Percentiles rank a stretch among this genome's conserved stretches.
These are phyloP conservation scores for Typhlomys cinereus DNA, from an alignment of 2,113 vertebrate species.

Conservation along the genomic window DNA sequence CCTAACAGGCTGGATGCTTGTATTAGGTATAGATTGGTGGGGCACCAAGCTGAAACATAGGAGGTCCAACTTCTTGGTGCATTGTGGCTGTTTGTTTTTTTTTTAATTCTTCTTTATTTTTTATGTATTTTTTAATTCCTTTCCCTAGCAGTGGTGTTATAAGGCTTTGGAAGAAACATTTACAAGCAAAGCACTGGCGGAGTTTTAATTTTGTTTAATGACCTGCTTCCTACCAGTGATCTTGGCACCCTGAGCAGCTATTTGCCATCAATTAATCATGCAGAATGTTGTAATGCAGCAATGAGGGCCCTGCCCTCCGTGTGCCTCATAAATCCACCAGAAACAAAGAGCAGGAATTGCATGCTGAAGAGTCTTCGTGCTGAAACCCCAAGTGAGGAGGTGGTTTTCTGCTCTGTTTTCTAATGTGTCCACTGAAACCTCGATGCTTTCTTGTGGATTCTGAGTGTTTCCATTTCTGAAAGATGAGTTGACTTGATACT, in stretches of 20 bases:
- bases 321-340: conserved; percentile 55
- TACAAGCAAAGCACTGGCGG: conserved; percentile 68
- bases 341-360: conserved; percentile 21
- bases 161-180: conserved; percentile 68
- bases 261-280: conserved; percentile 74
- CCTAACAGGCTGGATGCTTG: conserved; percentile 7
- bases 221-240: conserved; percentile 74
- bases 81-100: not conserved
- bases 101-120: not conserved
- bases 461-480: conserved; percentile 29
- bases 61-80: not conserved
- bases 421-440: not conserved
- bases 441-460: not conserved
- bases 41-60: not conserved
- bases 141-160: conserved; percentile 16
- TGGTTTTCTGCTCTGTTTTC: conserved; percentile 44
- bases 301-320: not conserved
- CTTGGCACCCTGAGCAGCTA: conserved; percentile 62
- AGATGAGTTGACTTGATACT: not conserved
- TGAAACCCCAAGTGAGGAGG: not conserved
- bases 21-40: conserved; percentile 22
- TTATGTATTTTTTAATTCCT: not conserved
- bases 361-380: not conserved
- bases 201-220: conserved; percentile 77
- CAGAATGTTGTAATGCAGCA: conserved; percentile 35